Evolutionary conservation across 2,888 invertebrate genomes (phyloP).

Genomic region (Scaptomyza parva): DNA sequence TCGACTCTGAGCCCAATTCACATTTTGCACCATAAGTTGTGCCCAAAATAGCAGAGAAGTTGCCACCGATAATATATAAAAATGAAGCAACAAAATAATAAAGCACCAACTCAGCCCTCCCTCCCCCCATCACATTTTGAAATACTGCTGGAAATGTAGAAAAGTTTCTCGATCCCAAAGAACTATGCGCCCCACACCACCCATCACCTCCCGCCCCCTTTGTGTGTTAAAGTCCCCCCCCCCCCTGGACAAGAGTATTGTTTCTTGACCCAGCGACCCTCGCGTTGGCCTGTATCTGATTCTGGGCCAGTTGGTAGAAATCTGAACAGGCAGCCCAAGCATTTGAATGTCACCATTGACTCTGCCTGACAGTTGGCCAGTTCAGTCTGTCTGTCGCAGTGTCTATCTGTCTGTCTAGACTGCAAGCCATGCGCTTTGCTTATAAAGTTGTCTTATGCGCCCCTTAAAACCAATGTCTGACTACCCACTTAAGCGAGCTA

Average conservation of each 20-base stretch:
- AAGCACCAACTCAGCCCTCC: constrained; percentile 20
- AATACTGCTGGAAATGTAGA: constrained; percentile 65
- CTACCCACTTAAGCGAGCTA: constrained; percentile 75
- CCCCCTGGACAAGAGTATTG: constrained; percentile 9
- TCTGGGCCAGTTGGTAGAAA: constrained; percentile 60
- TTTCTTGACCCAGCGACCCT: constrained; percentile 57
- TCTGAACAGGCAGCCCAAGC: constrained; percentile 48
- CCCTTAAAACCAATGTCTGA: constrained; percentile 77
- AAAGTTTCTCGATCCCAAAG: constrained; percentile 61
- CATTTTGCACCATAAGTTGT: constrained; percentile 78
- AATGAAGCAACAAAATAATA: constrained; percentile 66
- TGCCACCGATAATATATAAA: constrained; percentile 68
- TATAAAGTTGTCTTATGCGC: constrained; percentile 69
- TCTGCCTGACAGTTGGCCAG: constrained; percentile 1
- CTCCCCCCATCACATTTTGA: neutral
- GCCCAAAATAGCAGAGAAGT: constrained; percentile 76
- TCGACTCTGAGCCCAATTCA: constrained; percentile 51
- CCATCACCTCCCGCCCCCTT: neutral
- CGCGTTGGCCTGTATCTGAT: constrained; percentile 11
- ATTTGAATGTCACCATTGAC: constrained; percentile 71
- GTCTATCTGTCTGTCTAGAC: constrained; percentile 58
- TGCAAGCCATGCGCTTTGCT: constrained; percentile 52
- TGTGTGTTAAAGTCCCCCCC: neutral
- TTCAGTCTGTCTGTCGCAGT: constrained; percentile 46
- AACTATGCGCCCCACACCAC: constrained; percentile 56